phyloP scores from a whole-genome alignment of 2,113 vertebrate genomes.

The Ammodytes marinus region DNA sequence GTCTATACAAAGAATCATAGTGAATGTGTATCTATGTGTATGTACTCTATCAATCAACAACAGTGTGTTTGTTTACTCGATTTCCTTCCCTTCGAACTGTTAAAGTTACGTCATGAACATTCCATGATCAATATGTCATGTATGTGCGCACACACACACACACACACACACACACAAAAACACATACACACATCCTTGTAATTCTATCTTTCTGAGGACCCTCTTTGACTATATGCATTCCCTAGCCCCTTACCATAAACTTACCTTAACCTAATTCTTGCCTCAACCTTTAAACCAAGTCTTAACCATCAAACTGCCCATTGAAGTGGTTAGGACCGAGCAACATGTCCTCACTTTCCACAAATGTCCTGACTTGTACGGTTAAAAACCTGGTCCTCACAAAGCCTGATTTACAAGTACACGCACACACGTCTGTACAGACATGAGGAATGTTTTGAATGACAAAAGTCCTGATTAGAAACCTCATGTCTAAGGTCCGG shows the following conservation, averaged over 20 bases:
- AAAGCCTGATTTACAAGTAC: background rate
- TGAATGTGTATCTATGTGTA: slow-evolving; percentile 35
- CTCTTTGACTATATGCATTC: too few species aligned
- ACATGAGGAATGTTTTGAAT: slow-evolving; percentile 22
- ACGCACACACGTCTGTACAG: slow-evolving; percentile 18
- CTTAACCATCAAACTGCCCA: too few species aligned
- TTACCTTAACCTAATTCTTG: too few species aligned
- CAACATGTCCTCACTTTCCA: too few species aligned
- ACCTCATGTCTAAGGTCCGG: slow-evolving; percentile 64
- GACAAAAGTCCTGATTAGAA: slow-evolving; percentile 36
- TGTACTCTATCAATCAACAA: slow-evolving; percentile 37
- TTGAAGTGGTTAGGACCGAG: too few species aligned
- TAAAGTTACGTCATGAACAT: slow-evolving; percentile 67
- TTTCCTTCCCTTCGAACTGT: slow-evolving; percentile 48
- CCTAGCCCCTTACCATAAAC: too few species aligned
- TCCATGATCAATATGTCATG: slow-evolving; percentile 69
- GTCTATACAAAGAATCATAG: slow-evolving; percentile 21
- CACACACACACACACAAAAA: slow-evolving; percentile 1
- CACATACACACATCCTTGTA: background rate
- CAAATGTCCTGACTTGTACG: too few species aligned
- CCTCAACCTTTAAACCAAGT: too few species aligned
- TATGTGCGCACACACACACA: slow-evolving; percentile 24
- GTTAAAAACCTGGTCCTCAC: too few species aligned
- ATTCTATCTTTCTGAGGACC: too few species aligned
- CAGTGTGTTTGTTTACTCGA: slow-evolving; percentile 64